Evolutionary conservation across 2,888 invertebrate species (phyloP), one percentile per base, ranked within the genome.

Genomic region (Polyommatus icarus): DNA sequence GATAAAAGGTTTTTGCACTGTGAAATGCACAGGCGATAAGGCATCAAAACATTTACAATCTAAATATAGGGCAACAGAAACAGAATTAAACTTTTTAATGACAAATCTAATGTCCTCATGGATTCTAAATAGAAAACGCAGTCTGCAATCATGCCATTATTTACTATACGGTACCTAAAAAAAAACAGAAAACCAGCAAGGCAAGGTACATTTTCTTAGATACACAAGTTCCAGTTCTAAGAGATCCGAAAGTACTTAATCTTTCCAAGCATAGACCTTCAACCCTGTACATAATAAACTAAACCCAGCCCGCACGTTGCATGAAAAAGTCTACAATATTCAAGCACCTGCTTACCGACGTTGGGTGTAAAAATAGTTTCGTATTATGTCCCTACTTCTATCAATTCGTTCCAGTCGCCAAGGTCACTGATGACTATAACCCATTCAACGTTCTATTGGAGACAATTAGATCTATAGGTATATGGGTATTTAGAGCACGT

Each of bases 321-420:
- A 67, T 15, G 29, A 67, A 67, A 67, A 67, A 32, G 12, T 72
- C 40, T 73, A 73, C 10, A 73, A 73, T 67, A 4, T 67, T 29
- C 67, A 67, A 67, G 67, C 32, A 67, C 67, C 67, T 67, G 67
- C 15, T 67, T 18, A 18, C 29, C 32, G 6, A 67, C 29, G 67
- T 67, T 72, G 36, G 72, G 72, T 73, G 46, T 75, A 50, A 50
- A 50, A 46, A 75, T 50, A 50, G 54, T 18, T 1, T 24, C 20
- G 46, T 32, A 73, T 73, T 73, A 46, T 46, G 73, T 40, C 46
- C 75, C 24, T 50, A 54, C 54, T 50, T 75, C 24, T 50, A 73
- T 20, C 83, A 85, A 90, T 92, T 89, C 85, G 90, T 89, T 90
- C 88, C 90, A 87, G 85, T 87, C 72, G 87, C 85, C 92, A 93